Base-by-base conservation (phyloP, 2,888 invertebrate genomes). In the Drosophila prostipennis region DNA sequence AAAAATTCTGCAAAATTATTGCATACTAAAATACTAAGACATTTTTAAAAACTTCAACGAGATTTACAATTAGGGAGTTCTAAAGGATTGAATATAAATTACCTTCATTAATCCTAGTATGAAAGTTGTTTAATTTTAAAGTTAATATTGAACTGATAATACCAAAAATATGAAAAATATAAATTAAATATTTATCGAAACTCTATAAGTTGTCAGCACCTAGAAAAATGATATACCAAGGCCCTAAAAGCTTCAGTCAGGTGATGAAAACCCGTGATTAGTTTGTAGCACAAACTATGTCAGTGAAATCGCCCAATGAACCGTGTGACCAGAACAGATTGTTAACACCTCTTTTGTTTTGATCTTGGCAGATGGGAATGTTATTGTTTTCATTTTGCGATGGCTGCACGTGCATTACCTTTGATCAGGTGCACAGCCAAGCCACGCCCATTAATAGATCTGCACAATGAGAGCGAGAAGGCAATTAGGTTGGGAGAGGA, bases 361-460 rank as follows among this genome's bases (percentile, higher is more conserved):
- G 54, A 40, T 56, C 29, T 71, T 71, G 71, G 71, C 71, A 70
- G 42, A 39, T 40, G 37, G 29, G n/a, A 26, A 42, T 61, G 51
- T 70, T 61, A 51, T 59, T 69, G 59, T 70, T 68, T 70, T 69
- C 43, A 49, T 55, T 59, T 57, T 45, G 2, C 16, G 37, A 16
- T 23, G 37, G 13, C 42, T 57, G 51, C 68, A 69, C 68, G 68
- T 69, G 68, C 67, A 40, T 32, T 56, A 32, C 68, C 51, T 36
- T 49, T 54, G 56, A 52, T 67, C 57, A 69, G 68, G 67, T 67
- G 65, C 39, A 65, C 10, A 14, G 63, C 49, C 55, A 26, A 16
- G 65, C 67, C 65, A 55, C 49, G 70, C 51, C 70, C 59, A 48
- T 48, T 48, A 11, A 48, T 42, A 16, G 58, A 49, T 46, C 10